Conservation (phyloP, 2,888 invertebrate genomes). For the Orchesellides sinensis region DNA sequence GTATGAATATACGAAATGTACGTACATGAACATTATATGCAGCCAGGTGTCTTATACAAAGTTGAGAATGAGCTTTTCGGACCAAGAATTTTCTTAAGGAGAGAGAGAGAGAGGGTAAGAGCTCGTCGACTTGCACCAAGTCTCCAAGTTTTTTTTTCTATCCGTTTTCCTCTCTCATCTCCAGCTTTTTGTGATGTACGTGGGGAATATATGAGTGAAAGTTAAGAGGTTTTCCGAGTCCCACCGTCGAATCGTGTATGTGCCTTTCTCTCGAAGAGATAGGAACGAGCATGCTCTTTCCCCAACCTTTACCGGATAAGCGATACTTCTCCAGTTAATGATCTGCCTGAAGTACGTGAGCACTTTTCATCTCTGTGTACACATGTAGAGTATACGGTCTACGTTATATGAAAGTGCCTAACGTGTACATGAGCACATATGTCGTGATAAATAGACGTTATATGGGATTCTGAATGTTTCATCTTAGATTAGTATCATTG, state of each 20-base stretch:
- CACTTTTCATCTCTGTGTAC: slow-evolving; percentile 39
- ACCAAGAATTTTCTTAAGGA: too few species aligned
- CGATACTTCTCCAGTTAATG: slow-evolving; percentile 57
- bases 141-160: too few species aligned
- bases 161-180: neutral
- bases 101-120: too few species aligned
- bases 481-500: slow-evolving; percentile 46
- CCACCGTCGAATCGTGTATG: slow-evolving; percentile 55
- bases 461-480: slow-evolving; percentile 18
- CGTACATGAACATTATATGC: too few species aligned
- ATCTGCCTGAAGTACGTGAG: slow-evolving; percentile 54
- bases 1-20: too few species aligned
- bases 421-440: too few species aligned
- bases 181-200: slow-evolving; percentile 17
- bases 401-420: too few species aligned
- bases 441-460: too few species aligned
- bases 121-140: too few species aligned
- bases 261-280: slow-evolving; percentile 18
- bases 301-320: slow-evolving; percentile 45
- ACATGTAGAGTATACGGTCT: too few species aligned
- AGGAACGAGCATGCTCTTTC: slow-evolving; percentile 62
- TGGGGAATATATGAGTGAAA: slow-evolving; percentile 24
- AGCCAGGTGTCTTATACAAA: too few species aligned
- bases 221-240: slow-evolving; percentile 60
- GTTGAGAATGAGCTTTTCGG: too few species aligned